Conservation (phyloP, 2,797 vertebrate genomes). For the Phalanger gymnotis region DNA sequence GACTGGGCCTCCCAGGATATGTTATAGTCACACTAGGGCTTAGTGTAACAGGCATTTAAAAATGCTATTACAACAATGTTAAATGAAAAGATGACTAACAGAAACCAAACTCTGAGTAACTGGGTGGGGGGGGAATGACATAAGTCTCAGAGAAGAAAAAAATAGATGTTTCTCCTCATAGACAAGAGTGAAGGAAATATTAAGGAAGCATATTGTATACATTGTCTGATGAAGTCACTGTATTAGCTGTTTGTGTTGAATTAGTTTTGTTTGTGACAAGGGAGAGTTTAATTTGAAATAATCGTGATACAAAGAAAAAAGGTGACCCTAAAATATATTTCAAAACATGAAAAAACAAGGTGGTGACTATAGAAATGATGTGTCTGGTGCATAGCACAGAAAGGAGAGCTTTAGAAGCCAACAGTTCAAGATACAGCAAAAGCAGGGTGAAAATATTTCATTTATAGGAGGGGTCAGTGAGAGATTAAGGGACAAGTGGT, state of each 20-base stretch:
- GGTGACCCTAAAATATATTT: background rate
- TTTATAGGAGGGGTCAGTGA: background rate
- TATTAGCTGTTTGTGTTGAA: background rate
- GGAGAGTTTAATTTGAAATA: background rate
- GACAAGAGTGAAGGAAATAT: background rate
- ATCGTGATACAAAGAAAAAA: background rate
- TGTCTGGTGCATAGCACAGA: background rate
- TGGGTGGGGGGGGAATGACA: background rate
- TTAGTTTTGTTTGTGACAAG: background rate
- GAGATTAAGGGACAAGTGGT: background rate
- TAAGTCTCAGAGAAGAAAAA: background rate
- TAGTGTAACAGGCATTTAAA: background rate
- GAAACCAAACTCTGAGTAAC: background rate
- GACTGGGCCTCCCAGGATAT: background rate
- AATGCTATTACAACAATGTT: background rate
- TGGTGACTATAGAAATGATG: background rate
- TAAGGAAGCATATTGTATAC: background rate
- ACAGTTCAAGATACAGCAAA: background rate
- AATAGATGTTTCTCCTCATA: background rate
- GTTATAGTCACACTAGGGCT: background rate
- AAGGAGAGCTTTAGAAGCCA: background rate
- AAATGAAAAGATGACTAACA: background rate
- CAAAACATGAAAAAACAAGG: background rate
- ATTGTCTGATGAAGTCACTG: background rate
- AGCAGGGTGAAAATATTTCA: background rate